These are phyloP conservation scores for Cactoblastis cactorum DNA, from an alignment of 2,888 invertebrate species.

Conservation along the genomic window DNA sequence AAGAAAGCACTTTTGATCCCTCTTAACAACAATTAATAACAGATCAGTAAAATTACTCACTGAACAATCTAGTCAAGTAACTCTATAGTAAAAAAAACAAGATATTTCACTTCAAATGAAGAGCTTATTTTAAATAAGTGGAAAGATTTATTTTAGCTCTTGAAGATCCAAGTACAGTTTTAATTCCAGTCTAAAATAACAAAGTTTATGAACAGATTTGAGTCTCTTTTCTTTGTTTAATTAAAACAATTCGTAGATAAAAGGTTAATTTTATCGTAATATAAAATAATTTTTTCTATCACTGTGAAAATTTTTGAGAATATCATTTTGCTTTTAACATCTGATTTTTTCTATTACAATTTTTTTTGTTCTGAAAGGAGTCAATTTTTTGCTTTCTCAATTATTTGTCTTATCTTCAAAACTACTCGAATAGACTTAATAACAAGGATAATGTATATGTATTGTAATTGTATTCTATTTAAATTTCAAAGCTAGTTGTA, in stretches of 20 bases:
- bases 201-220: constrained; percentile 3
- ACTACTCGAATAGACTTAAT: too few species aligned
- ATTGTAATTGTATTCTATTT: too few species aligned
- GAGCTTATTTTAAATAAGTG: neutral
- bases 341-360: too few species aligned
- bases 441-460: too few species aligned
- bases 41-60: too few species aligned
- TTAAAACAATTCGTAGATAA: constrained; percentile 13
- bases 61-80: too few species aligned
- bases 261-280: constrained; percentile 2
- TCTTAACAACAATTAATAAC: too few species aligned
- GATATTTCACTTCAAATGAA: neutral
- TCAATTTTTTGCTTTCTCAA: too few species aligned
- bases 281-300: neutral
- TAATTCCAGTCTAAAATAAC: constrained; percentile 5
- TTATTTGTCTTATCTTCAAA: too few species aligned
- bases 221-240: constrained; percentile 8
- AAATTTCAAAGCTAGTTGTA: neutral
- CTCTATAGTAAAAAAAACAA: neutral
- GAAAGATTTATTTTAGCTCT: neutral
- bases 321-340: neutral
- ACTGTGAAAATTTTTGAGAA: neutral
- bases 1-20: too few species aligned
- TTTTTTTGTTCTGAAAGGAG: too few species aligned
- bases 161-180: constrained; percentile 1